Base-by-base conservation (phyloP, 2,888 invertebrate species). In the Hemaris fuciformis region DNA sequence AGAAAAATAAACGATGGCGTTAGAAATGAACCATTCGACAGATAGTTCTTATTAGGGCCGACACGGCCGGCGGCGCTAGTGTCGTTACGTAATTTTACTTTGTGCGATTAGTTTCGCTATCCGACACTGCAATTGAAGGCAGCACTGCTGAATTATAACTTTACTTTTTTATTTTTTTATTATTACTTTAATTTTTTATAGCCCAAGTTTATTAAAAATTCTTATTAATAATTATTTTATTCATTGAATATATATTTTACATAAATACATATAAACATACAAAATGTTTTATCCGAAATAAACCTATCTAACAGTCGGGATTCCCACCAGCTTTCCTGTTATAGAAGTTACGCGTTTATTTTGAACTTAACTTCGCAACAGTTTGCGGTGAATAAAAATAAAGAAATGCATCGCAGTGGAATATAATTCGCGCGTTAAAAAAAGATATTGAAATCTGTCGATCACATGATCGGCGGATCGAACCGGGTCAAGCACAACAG, bases 401-500 rank as follows among this genome's bases (percentile, higher is more conserved):
- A 53, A 31, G 53, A 18, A 53, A 53, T 10, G 10, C 18, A 31
- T 18, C 53, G 3, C 53, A 31, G 53, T 18, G 18, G 53, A 46
- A 46, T 34, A 46, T 42, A 53, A 25, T 18, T 41, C 66, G 70
- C 72, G 64, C 68, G 75, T 77, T 72, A 74, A 83, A 85, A 85
- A 83, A 84, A 70, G 53, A 81, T 81, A 87, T 83, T 80, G 81
- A 82, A 85, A 87, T 79, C 76, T 80, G 85, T 87, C 89, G 85
- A 89, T 91, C 91, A 90, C 86, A 85, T 89, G 89, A 88, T 87
- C 88, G 87, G 84, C 88, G 85, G 86, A 89, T 91, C 87, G 86
- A 89, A 91, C 80, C 86, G 89, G 91, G 91, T 91, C 91, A 91
- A 91, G 91, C 91, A 89, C 91, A 91, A 91, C 91, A 91, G 91